Conservation (phyloP, 2,113 vertebrate species). For the Callocephalon fimbriatum region DNA sequence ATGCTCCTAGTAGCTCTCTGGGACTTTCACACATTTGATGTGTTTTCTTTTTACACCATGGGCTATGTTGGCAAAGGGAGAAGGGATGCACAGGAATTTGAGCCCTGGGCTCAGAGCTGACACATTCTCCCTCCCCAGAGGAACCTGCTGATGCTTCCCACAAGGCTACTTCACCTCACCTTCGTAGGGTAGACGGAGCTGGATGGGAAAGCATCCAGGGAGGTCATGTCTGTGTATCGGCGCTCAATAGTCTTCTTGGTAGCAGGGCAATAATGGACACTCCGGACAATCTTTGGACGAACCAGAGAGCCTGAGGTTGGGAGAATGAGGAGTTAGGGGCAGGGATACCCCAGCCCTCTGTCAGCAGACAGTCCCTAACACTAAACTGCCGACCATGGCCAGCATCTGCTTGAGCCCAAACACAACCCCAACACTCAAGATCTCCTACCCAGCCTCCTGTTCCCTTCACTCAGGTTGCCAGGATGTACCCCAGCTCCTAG, state of each 20-base stretch:
- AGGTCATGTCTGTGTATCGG: conserved; percentile 94
- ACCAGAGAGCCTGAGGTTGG: conserved; percentile 89
- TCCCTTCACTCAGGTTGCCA: neutral
- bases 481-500: accelerated
- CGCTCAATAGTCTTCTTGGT: conserved; percentile 97
- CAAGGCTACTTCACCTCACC: conserved; percentile 72
- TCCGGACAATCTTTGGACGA: conserved; percentile 94
- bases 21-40: neutral
- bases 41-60: no score
- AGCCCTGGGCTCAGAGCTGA: neutral
- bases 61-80: neutral
- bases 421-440: neutral
- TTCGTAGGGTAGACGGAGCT: conserved; percentile 94
- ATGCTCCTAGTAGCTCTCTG: neutral
- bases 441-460: neutral
- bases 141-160: neutral
- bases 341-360: neutral
- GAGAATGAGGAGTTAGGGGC: neutral
- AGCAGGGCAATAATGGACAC: conserved; percentile 95
- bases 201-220: conserved; percentile 92
- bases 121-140: neutral
- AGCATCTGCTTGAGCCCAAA: neutral
- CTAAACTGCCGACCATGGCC: neutral
- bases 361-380: neutral
- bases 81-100: neutral